Base-by-base conservation (phyloP, 2,113 vertebrate species). In the Cavia porcellus region DNA sequence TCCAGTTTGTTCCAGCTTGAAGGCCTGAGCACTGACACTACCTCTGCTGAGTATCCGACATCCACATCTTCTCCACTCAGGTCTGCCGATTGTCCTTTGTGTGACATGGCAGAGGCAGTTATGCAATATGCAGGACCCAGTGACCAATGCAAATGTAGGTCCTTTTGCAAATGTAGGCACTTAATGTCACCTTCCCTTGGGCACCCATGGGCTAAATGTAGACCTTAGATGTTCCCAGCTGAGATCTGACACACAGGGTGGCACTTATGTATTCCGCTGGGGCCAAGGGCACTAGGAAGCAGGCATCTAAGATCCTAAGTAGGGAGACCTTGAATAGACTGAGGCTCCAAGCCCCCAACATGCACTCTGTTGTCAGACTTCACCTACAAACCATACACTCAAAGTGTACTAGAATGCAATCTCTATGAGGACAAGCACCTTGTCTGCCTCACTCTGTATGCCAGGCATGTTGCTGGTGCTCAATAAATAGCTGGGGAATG, bases 271-370 rank as follows among this genome's bases (percentile, higher is more conserved):
- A 80, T 25, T 47, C 55, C 30, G n/a, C 70, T n/a, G 22, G 57
- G 47, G n/a, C 57, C 45, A 30, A 90, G 17, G n/a, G 86, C 35
- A 20, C 50, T 81, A 42, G 5, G 47, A 22, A 79, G 12, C 30
- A 5, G 68, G 30, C 47, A 70, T 64, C 35, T 7, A 74, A 90
- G 90, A 72, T 61, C 50, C 35, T 13, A 72, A 5, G 4, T 42
- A 91, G 45, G n/a, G 17, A 10, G 47, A 14, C 28, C 61, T 13
- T 0, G 0, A 1, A 1, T 61, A 28, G n/a, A 19, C 5, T 38
- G 59, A 70, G 38, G 52, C 38, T 79, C 28, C n/a, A 11, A 62
- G 82, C 32, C 12, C 28, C 42, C 6, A 32, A 42, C 59, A 8
- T 32, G 5, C 20, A 66, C 59, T 32, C 22, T 17, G 1, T 17